Conservation (phyloP, 1,140 invertebrate genomes). For the Lepidurus apus region DNA sequence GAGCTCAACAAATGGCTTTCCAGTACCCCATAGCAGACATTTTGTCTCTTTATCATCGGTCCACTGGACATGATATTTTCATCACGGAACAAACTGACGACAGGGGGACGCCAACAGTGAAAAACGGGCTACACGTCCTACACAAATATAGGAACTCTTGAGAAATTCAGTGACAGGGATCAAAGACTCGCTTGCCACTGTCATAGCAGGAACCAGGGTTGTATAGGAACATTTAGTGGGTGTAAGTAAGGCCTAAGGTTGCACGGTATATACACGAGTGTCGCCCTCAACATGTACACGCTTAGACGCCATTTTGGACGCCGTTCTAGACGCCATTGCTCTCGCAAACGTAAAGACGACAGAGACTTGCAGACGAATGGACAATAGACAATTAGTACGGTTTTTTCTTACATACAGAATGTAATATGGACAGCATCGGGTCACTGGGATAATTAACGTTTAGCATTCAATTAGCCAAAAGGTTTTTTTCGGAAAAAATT, state of each 20-base stretch:
- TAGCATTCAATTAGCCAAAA: too few species aligned
- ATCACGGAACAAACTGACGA: background rate
- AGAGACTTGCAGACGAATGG: background rate
- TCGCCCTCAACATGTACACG: background rate
- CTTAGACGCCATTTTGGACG: background rate
- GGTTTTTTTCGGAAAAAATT: too few species aligned
- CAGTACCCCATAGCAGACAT: background rate
- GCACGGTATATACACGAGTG: slow-evolving; percentile 17
- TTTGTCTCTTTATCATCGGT: background rate
- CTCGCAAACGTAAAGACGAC: background rate
- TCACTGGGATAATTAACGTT: background rate
- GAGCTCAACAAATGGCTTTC: background rate
- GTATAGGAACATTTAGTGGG: slow-evolving; percentile 19
- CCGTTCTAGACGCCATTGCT: background rate
- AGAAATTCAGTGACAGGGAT: background rate
- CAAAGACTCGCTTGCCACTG: background rate
- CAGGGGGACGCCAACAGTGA: background rate
- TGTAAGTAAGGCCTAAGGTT: slow-evolving; percentile 17
- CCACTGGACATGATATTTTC: slow-evolving; percentile 8
- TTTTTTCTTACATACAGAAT: background rate
- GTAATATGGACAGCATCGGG: slow-evolving; percentile 4
- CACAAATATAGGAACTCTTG: slow-evolving; percentile 11
- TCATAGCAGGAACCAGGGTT: background rate
- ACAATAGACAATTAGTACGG: background rate
- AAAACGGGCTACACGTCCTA: background rate